Evolutionary conservation across 2,888 invertebrate species (phyloP), one percentile per base, ranked within the genome.

Genomic region (Elysia crispata): DNA sequence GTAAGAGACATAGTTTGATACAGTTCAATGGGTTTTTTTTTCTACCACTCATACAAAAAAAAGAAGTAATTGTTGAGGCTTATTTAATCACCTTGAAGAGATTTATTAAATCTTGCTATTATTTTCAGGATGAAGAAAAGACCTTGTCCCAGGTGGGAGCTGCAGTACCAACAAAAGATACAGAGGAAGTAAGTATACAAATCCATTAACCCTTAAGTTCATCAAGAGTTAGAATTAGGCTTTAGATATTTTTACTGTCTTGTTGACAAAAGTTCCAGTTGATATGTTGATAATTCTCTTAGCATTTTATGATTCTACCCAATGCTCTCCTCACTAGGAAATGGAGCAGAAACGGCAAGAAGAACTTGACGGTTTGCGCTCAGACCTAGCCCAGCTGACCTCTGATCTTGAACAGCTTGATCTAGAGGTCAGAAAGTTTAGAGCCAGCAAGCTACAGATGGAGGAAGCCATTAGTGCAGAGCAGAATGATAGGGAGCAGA

Each of bases 401-500:
- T 84, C 88, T 23, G 84, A 86, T 74, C 84, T 91, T 11, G 91
- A 92, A 28, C 83, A 86, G 31, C 82, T 91, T 67, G 88, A 90
- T 67, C 70, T 90, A 11, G 89, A 91, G 75, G 86, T 89, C 67
- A 89, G 89, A 78, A 91, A 91, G 82, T 89, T 89, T 75, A 87
- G 87, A 33, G 88, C 89, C 74, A 86, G 87, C 64, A 89, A 87
- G 31, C 88, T 91, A 83, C 90, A 90, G 85, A 89, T 90, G 87
- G 89, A 89, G 25, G 90, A 91, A 83, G 88, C 89, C 69, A 89
- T 92, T 73, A 86, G 89, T 72, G 90, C 93, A 83, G 93, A 94
- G 82, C 92, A 92, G 73, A 89, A 92, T 49, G 88, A 85, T 25
- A 87, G 87, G 41, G 70, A 81, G 15, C 89, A 90, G 54, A 90